A percentile compares a stretch with the other conserved stretches of the same genome.
phyloP scores from a whole-genome alignment of 2,113 vertebrate species.

The Hystrix brachyura region DNA sequence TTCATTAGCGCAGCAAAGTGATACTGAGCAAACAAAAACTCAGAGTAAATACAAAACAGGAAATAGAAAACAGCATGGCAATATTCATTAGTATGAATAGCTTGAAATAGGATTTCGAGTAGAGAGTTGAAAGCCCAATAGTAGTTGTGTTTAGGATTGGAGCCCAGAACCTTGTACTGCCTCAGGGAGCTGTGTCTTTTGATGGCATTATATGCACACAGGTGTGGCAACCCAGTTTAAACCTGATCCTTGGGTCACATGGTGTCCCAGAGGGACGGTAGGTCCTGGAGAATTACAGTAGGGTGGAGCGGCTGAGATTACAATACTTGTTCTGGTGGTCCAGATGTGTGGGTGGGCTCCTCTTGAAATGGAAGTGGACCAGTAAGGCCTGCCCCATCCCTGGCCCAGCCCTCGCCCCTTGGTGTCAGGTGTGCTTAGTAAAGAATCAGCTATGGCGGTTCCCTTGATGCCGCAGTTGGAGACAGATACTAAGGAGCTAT shows the following conservation, averaged over 20 bases:
- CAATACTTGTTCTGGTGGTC: neutral
- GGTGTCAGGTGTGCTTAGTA: neutral
- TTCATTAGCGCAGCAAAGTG: neutral
- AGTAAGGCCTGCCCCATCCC: neutral
- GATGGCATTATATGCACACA: conserved; percentile 89
- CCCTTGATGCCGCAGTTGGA: neutral
- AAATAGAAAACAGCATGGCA: neutral
- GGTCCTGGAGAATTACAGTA: neutral
- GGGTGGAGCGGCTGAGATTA: neutral
- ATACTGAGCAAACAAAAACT: neutral
- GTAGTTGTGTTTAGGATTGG: conserved; percentile 11
- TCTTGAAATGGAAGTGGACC: neutral
- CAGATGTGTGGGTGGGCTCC: neutral
- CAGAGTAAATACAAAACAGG: neutral
- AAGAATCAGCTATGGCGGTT: neutral
- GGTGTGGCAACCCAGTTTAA: conserved; percentile 73
- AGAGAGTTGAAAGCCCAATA: neutral
- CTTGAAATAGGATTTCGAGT: neutral
- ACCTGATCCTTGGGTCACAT: conserved; percentile 37
- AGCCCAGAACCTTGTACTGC: conserved; percentile 60
- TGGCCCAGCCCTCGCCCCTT: neutral
- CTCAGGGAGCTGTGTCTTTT: conserved; percentile 88
- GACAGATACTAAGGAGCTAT: neutral
- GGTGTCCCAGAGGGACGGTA: neutral
- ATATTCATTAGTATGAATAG: neutral